phyloP scores from a whole-genome alignment of 2,113 vertebrate genomes.

The Cephalopholis sonnerati region DNA sequence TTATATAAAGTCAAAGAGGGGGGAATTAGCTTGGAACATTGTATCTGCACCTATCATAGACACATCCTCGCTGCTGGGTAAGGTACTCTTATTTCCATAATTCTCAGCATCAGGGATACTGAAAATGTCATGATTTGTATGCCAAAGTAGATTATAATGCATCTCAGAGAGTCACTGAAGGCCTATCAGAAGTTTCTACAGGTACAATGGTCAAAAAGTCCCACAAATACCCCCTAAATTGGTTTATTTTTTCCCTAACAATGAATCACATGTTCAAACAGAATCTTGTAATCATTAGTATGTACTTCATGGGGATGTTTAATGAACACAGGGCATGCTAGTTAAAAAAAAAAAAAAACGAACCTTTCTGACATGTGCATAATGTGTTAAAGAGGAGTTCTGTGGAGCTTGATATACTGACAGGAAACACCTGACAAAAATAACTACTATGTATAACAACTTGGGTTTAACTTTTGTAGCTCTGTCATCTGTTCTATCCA shows the following conservation, averaged over 20 bases:
- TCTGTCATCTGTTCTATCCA: too few relatives aligned
- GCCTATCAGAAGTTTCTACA: background rate
- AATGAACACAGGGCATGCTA: background rate
- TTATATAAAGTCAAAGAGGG: conserved; percentile 15
- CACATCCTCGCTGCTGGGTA: background rate
- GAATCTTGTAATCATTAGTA: too few relatives aligned
- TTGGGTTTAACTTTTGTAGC: too few relatives aligned
- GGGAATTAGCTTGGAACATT: background rate
- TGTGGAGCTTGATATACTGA: too few relatives aligned
- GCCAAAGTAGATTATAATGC: background rate
- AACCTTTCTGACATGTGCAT: too few relatives aligned
- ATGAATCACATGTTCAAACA: background rate
- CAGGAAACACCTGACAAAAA: too few relatives aligned
- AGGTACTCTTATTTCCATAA: background rate
- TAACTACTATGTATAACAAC: too few relatives aligned
- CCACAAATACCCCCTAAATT: background rate
- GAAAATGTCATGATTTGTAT: background rate
- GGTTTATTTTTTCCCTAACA: background rate
- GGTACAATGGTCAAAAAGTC: background rate
- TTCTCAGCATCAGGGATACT: background rate
- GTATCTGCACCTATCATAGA: conserved; percentile 10
- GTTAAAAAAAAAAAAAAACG: too few relatives aligned
- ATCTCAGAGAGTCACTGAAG: background rate
- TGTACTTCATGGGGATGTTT: too few relatives aligned
- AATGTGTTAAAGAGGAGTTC: too few relatives aligned